Base-by-base conservation (phyloP, 2,797 vertebrate genomes). In the Poecilia picta region DNA sequence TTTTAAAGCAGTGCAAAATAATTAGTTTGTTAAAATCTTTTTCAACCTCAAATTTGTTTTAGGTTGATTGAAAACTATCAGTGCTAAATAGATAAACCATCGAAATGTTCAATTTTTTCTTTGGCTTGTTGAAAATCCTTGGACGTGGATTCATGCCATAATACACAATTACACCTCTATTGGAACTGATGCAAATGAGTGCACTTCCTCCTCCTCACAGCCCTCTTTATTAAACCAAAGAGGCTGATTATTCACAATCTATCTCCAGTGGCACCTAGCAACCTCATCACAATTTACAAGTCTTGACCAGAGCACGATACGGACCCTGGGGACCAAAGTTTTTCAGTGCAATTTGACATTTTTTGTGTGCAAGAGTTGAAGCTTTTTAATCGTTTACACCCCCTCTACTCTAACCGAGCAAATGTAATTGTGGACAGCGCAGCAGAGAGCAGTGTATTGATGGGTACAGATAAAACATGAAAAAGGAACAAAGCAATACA, bases 221-320 rank as follows among this genome's bases (percentile, higher is more conserved):
- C 53, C 79, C 82, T 92, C 85, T 90, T 92, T 84, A 90, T 74
- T 68, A 68, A 68, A 68, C 36, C 66, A 74, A 77, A 88, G 82
- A 85, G 85, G 81, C 85, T 90, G 83, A 92, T 93, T 92, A 91
- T 91, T 90, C 87, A 87, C 87, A 89, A 87, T 80, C 83, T 93
- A 89, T 85, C 85, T 91, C 79, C 89, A 83, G 82, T 78, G 70
- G 89, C 89, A 89, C 91, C 90, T 93, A 91, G 92, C 91, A 94
- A 94, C 92, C 84, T 77, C 85, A 86, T 87, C 78, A 55, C 72
- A 75, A n/a, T 62, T 4, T 23, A 88, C 79, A 72, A 83, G 75
- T 72, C 76, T 83, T 84, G 73, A 72, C 76, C 72, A 81, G 33
- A 74, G 47, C 4, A 8, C 76, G 79, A 82, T 74, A 46, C 72